These are phyloP conservation scores for Cyanocitta stelleri DNA, from an alignment of 2,113 vertebrate species.

Conservation along the genomic window DNA sequence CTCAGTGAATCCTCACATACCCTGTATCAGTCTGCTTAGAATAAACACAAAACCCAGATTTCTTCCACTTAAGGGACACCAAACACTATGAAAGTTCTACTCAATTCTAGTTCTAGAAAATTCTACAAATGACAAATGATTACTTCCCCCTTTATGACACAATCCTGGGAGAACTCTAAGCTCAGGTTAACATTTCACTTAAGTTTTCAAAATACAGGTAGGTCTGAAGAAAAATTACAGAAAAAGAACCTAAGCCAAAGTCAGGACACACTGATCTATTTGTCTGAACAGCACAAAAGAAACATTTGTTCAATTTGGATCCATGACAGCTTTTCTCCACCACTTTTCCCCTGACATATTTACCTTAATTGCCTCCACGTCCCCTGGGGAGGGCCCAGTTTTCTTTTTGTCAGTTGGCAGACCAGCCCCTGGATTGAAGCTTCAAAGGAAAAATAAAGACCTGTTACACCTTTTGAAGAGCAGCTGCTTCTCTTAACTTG, in stretches of 20 bases:
- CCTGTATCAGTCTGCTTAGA: background rate
- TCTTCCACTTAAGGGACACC: background rate
- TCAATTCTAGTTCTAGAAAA: background rate
- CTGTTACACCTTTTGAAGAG: background rate
- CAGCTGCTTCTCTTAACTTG: conserved; percentile 69
- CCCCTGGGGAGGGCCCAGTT: conserved; percentile 85
- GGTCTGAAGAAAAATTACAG: background rate
- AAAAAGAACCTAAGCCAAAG: background rate
- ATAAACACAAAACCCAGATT: rapidly evolving
- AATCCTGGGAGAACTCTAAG: background rate
- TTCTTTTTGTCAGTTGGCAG: conserved; percentile 90
- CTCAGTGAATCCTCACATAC: background rate
- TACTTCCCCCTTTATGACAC: background rate
- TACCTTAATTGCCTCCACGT: conserved; percentile 97
- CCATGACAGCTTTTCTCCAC: background rate
- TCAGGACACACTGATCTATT: background rate
- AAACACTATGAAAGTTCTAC: background rate
- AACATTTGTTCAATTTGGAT: background rate
- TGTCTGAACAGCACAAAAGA: background rate
- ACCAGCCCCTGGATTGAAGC: conserved; percentile 89
- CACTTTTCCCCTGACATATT: background rate
- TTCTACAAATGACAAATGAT: background rate
- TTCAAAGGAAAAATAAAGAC: conserved; percentile 44
- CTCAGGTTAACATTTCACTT: background rate
- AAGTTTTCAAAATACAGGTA: background rate